Conservation (phyloP, 1,140 invertebrate genomes). For the Drosophila pachea region DNA sequence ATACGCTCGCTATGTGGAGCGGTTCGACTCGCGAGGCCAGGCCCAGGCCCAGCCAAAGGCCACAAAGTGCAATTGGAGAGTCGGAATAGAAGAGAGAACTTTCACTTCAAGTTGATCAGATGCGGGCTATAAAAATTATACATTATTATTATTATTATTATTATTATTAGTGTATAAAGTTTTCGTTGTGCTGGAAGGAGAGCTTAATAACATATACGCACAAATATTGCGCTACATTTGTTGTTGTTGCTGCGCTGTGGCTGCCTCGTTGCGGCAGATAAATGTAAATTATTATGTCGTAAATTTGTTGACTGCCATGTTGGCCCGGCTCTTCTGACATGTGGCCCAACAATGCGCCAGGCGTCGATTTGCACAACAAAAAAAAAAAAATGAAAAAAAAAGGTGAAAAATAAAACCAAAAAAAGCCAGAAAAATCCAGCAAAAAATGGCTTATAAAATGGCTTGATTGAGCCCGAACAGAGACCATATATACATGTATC, state of each 20-base stretch:
- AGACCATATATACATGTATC: conserved; percentile 3
- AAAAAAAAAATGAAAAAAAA: conserved; percentile 38
- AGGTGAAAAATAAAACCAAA: conserved; percentile 20
- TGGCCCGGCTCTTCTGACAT: conserved; percentile 55
- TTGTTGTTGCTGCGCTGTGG: conserved; percentile 44
- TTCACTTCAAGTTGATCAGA: no score
- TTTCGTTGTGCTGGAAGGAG: conserved; percentile 30
- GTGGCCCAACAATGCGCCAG: conserved; percentile 54
- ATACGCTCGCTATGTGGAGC: neutral
- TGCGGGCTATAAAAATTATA: no score
- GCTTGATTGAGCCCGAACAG: conserved; percentile 64
- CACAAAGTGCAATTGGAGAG: neutral
- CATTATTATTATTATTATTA: no score
- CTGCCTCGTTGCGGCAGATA: conserved; percentile 75
- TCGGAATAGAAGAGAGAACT: no score
- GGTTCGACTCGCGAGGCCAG: neutral
- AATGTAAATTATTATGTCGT: conserved; percentile 79
- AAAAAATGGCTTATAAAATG: conserved; percentile 70
- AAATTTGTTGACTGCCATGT: conserved; percentile 79
- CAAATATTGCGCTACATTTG: conserved; percentile 55
- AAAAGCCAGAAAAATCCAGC: conserved; percentile 44
- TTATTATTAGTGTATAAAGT: conserved; percentile 5
- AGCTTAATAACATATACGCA: conserved; percentile 39
- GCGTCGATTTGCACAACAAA: conserved; percentile 40
- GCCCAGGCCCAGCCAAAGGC: no score